Conservation (phyloP, 2,113 vertebrate genomes). For the Xenopus tropicalis region UCB_Xtro_10.0 CM004450.2:74278501-74279000, state of each 20-base stretch:
- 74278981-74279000: slow-evolving; percentile 88
- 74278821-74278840: background rate
- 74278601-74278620: no score
- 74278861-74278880: background rate
- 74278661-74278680: slow-evolving; percentile 72
- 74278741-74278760: slow-evolving; percentile 58
- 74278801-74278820: slow-evolving; percentile 72
- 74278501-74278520: no score
- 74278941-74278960: slow-evolving; percentile 83
- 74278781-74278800: slow-evolving; percentile 81
- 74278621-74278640: background rate
- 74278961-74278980: slow-evolving; percentile 87
- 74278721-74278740: slow-evolving; percentile 48
- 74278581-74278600: no score
- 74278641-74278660: slow-evolving; percentile 55
- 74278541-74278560: no score
- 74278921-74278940: background rate
- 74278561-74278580: no score
- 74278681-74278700: slow-evolving; percentile 88
- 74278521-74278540: no score
- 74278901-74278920: no score
- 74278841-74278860: no score
- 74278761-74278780: slow-evolving; percentile 65
- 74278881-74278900: background rate
- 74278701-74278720: slow-evolving; percentile 66